Base-by-base conservation (phyloP, 2,888 invertebrate genomes). In the Cylloceria caligata region DNA sequence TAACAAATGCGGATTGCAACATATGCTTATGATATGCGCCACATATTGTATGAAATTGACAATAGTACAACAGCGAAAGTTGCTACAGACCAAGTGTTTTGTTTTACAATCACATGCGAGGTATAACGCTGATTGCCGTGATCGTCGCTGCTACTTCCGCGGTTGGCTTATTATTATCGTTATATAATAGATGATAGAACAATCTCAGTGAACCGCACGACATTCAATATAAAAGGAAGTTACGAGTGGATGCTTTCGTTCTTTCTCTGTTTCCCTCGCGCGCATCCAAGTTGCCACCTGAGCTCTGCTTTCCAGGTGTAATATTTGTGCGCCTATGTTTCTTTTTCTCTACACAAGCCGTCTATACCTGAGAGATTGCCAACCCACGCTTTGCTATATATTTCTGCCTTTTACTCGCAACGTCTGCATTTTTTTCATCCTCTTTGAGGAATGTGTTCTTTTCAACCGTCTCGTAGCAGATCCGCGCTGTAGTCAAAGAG, bases 181-280 rank as follows among this genome's bases (percentile, higher is more conserved):
- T 62, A 62, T 19, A 62, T 62, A 36, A 62, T 39, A 39, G 19
- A 36, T 21, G 62, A 62, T 13, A 13, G 21, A 62, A 62, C 21
- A 39, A 39, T 39, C 21, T 11, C 21, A 5, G 34, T 1, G 19
- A 24, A 62, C 19, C 47, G 9, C 11, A 13, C 11, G 16, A 39
- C 9, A 55, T 55, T 13, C 36, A 39, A 21, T 16, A 9, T 21
- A 21, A 21, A 21, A 13, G 34, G 19, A 19, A 24, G 21, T 39
- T 21, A 5, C 21, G 34, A 21, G 11, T 7, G 19, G 16, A 19
- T 7, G 47, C 19, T 19, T 7, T 2, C 9, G 47, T 49, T 49
- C 9, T 9, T 19, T 49, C 19, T 19, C 9, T 19, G 19, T 19
- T 49, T 19, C 21, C 2, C 6, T 6, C 19, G 19, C 47, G 47